phyloP scores from a whole-genome alignment of 1,140 invertebrate genomes.

The Melipona quadrifasciata region DNA sequence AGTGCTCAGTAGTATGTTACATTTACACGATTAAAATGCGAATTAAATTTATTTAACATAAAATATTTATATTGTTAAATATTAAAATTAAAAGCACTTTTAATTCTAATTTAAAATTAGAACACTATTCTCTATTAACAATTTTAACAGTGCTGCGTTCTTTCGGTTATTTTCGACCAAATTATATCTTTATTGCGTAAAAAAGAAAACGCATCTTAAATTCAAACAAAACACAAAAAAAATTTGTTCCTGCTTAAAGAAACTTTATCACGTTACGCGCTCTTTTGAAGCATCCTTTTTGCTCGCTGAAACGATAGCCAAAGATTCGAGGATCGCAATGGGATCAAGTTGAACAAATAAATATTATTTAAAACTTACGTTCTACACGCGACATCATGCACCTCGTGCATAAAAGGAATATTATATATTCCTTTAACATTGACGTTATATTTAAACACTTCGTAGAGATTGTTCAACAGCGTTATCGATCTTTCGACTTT shows the following conservation, averaged over 20 bases:
- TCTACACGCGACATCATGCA: not conserved
- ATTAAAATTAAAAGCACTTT: too few species aligned
- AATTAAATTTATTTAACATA: too few species aligned
- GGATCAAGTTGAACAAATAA: too few species aligned
- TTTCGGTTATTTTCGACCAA: not conserved
- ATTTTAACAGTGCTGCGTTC: not conserved
- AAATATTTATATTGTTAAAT: too few species aligned
- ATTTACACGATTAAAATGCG: too few species aligned
- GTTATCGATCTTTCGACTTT: conserved; percentile 17
- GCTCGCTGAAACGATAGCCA: too few species aligned
- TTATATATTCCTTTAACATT: too few species aligned
- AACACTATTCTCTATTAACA: not conserved
- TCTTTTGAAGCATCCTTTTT: too few species aligned
- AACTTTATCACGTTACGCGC: too few species aligned
- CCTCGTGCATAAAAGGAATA: not conserved
- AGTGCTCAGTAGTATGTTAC: not conserved
- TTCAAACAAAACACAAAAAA: not conserved
- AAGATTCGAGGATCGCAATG: too few species aligned
- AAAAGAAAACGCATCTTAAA: not conserved
- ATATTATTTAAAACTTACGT: not conserved
- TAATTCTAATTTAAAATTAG: too few species aligned
- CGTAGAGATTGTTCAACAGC: not conserved
- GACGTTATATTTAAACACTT: conserved; percentile 16
- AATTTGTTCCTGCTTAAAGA: too few species aligned
- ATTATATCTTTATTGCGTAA: not conserved